Percentiles rank a stretch among this genome's conserved stretches.
Conservation (phyloP, 2,113 vertebrate genomes). For the Pseudopodoces humilis region DNA sequence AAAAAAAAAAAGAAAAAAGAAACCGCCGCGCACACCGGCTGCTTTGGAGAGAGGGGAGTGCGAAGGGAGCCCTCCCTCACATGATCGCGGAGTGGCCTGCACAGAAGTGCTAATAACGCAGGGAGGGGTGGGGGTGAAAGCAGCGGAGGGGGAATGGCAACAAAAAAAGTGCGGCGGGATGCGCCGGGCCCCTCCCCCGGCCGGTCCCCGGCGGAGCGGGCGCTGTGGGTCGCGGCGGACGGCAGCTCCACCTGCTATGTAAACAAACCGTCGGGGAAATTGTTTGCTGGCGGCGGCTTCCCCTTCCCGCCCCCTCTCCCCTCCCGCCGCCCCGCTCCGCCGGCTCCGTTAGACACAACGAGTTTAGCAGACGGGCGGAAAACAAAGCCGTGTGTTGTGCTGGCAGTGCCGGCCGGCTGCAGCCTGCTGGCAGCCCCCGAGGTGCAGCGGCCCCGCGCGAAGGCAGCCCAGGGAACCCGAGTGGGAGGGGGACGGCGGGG, state of each 20-base stretch:
- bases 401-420: constrained; percentile 65
- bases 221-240: constrained; percentile 81
- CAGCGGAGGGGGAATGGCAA: constrained; percentile 29
- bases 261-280: constrained; percentile 79
- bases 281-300: constrained; percentile 63
- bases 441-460: constrained; percentile 42
- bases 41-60: constrained; percentile 47
- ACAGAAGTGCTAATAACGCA: constrained; percentile 21
- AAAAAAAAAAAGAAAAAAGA: too few relatives aligned
- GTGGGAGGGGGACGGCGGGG: background rate
- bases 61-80: constrained; percentile 59
- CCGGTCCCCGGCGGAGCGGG: constrained; percentile 67
- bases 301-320: background rate
- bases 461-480: constrained; percentile 42
- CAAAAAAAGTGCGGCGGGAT: constrained; percentile 48
- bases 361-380: constrained; percentile 57
- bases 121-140: background rate
- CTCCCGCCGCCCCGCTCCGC: background rate
- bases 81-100: constrained; percentile 75
- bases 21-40: constrained; percentile 62
- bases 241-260: constrained; percentile 90
- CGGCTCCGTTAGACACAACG: constrained; percentile 51
- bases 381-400: constrained; percentile 70
- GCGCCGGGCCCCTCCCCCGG: constrained; percentile 43
- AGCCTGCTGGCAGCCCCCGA: constrained; percentile 61